A percentile compares a stretch with the other conserved stretches of the same genome.
Conservation (phyloP, 2,888 invertebrate genomes). For the Parnassius apollo region DNA sequence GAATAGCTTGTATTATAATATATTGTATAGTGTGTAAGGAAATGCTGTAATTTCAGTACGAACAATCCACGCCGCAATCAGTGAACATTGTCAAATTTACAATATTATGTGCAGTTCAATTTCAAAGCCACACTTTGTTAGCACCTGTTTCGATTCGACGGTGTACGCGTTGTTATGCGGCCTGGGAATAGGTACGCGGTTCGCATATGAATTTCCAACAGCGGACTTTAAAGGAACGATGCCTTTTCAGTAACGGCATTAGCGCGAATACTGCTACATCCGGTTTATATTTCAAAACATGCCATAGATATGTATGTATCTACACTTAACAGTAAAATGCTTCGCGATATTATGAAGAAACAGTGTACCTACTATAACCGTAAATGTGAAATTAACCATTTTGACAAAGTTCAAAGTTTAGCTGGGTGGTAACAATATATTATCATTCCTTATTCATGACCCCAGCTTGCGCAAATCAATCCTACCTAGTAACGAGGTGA, state of each 20-base stretch:
- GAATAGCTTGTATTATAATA: background rate
- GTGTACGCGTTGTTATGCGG: slow-evolving; percentile 55
- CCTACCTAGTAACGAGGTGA: too few species aligned
- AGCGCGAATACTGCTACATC: slow-evolving; percentile 28
- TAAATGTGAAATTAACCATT: too few species aligned
- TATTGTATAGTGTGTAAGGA: too few species aligned
- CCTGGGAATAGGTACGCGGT: slow-evolving; percentile 40
- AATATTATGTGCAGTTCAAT: slow-evolving; percentile 19
- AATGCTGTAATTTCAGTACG: slow-evolving; percentile 9
- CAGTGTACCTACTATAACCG: too few species aligned
- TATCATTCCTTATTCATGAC: too few species aligned
- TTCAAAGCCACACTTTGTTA: slow-evolving; percentile 27
- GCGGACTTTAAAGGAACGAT: slow-evolving; percentile 33
- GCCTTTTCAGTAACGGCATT: slow-evolving; percentile 34
- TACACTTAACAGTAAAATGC: slow-evolving; percentile 16
- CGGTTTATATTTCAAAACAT: slow-evolving; percentile 29
- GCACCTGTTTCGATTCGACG: slow-evolving; percentile 47
- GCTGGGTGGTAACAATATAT: too few species aligned
- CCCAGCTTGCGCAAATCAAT: too few species aligned
- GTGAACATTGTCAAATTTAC: slow-evolving; percentile 8
- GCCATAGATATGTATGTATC: slow-evolving; percentile 7
- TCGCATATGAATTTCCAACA: slow-evolving; percentile 45
- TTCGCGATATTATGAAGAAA: background rate
- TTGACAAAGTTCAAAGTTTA: too few species aligned
- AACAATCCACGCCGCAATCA: slow-evolving; percentile 3